phyloP scores from a whole-genome alignment of 2,113 vertebrate genomes.

The Picathartes gymnocephalus region DNA sequence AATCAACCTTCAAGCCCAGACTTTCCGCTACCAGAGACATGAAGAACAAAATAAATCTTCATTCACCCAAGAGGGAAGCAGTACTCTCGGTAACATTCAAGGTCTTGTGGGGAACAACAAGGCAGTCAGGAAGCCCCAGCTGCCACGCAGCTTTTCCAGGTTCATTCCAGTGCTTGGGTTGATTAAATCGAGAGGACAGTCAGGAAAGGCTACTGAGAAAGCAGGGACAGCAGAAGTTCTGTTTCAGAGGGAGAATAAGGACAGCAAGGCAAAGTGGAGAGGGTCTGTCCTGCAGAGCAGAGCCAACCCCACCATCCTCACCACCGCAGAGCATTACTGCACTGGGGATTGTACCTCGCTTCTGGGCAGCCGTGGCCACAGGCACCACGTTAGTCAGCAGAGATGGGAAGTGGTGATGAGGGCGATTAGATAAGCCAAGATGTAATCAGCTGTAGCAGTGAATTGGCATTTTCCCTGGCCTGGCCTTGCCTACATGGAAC shows the following conservation, averaged over 20 bases:
- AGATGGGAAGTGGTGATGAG: neutral
- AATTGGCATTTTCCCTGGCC: neutral
- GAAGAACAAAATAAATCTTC: neutral
- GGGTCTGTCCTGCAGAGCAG: neutral
- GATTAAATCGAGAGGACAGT: neutral
- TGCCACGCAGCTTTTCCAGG: rapidly evolving
- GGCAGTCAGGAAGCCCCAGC: neutral
- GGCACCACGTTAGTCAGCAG: neutral
- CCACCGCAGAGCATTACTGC: rapidly evolving
- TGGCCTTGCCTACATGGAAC: neutral
- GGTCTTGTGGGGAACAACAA: neutral
- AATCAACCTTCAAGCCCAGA: neutral
- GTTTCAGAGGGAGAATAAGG: neutral
- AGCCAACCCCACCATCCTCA: neutral
- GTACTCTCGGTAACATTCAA: neutral
- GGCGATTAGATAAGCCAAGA: neutral
- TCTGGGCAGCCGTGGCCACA: neutral
- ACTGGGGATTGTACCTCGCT: neutral
- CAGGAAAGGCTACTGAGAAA: neutral
- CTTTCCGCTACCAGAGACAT: neutral
- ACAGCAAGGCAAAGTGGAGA: neutral
- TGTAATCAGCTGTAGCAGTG: neutral
- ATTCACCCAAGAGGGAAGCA: neutral
- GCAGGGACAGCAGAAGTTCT: neutral
- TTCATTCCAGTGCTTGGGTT: neutral